Evolutionary conservation across 2,797 vertebrate species (phyloP).

Genomic region (Eupleurogrammus muticus): DNA sequence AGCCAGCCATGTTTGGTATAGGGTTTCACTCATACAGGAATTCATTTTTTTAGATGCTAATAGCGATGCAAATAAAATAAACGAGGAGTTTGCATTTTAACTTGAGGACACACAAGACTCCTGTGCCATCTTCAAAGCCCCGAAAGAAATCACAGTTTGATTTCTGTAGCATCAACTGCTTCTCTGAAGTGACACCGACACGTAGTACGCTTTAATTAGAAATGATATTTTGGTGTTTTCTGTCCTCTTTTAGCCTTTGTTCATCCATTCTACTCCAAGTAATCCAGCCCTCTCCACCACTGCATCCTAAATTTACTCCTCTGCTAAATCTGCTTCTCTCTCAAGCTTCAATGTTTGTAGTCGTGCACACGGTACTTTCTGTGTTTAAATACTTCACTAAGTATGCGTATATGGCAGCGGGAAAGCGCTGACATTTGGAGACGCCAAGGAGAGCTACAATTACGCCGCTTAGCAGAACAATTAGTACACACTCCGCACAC

Average conservation of each 20-base stretch:
- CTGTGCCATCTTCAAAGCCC: not conserved
- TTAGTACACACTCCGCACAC: slow-evolving; percentile 65
- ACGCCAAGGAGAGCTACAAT: slow-evolving; percentile 73
- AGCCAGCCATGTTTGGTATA: not conserved
- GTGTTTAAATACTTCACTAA: not conserved
- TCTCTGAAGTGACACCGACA: no score
- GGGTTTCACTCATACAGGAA: slow-evolving; percentile 10
- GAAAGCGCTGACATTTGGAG: slow-evolving; percentile 75
- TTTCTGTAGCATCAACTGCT: not conserved
- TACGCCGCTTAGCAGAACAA: slow-evolving; percentile 75
- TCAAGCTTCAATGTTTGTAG: not conserved
- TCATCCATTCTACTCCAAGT: not conserved
- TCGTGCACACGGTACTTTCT: not conserved
- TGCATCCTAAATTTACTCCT: not conserved
- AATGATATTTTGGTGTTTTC: no score
- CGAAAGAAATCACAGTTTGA: not conserved
- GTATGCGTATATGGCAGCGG: slow-evolving; percentile 32
- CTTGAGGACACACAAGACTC: not conserved
- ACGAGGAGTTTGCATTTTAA: slow-evolving; percentile 11
- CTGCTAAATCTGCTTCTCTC: not conserved
- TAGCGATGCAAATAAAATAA: slow-evolving; percentile 5
- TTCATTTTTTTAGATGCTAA: slow-evolving; percentile 17
- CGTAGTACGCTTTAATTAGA: no score
- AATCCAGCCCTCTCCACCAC: no score
- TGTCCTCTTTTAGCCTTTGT: no score